phyloP scores from a whole-genome alignment of 2,797 vertebrate genomes.

The Urocyon cinereoargenteus region DNA sequence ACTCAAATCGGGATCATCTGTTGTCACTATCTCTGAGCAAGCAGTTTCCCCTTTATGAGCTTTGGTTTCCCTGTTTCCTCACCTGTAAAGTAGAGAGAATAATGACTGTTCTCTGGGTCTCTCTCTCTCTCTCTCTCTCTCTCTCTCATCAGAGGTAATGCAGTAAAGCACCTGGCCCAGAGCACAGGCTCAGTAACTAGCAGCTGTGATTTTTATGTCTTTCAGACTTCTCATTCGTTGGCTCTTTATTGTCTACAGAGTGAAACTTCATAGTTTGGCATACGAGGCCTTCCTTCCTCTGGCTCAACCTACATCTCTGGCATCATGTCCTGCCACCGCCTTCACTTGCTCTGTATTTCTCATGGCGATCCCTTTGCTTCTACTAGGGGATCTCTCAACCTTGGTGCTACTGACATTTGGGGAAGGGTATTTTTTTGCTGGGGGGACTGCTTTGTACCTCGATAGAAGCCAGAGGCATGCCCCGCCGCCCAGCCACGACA shows the following conservation, averaged over 20 bases:
- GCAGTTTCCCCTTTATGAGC: not conserved
- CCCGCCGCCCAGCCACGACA: not conserved
- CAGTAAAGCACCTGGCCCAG: not conserved
- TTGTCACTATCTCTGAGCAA: no score
- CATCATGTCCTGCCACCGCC: not conserved
- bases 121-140: not conserved
- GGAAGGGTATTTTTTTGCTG: not conserved
- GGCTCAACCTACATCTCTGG: not conserved
- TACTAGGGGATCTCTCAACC: fast-evolving
- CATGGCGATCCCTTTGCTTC: not conserved
- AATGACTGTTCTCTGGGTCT: not conserved
- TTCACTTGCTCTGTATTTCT: not conserved
- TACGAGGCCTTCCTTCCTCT: not conserved
- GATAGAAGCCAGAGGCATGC: not conserved
- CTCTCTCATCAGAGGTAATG: not conserved
- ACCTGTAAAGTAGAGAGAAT: not conserved
- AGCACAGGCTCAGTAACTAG: not conserved
- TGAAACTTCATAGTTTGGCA: not conserved
- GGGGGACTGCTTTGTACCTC: not conserved
- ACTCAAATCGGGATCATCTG: not conserved
- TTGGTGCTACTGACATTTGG: not conserved
- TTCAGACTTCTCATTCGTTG: not conserved
- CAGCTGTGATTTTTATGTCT: not conserved
- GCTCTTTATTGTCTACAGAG: not conserved
- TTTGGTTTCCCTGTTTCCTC: not conserved